Base-by-base conservation (phyloP, 2,888 invertebrate species). In the Tanaodytes sp. region DNA sequence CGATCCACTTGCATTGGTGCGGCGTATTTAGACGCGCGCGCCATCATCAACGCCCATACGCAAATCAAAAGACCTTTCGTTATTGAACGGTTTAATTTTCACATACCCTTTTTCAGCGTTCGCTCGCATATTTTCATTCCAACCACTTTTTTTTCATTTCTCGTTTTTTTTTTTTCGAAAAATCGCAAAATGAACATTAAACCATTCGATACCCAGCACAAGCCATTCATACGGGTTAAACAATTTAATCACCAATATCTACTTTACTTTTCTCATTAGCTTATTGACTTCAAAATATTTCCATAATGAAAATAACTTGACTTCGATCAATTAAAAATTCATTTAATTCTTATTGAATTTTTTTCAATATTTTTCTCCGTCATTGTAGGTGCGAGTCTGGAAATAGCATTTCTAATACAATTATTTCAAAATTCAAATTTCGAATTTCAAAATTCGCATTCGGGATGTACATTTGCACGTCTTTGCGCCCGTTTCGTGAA, bases 1-100 rank as follows among this genome's bases (percentile, higher is more conserved):
- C 77, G 72, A 76, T 77, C 73, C 75, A 46, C 57, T 73, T 70
- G 59, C 73, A 73, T 77, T 78, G 77, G 76, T 76, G 76, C 68
- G 45, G 43, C 58, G 55, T 55, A 43, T 46, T 59, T 59, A 33
- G 45, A 52, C 57, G 42, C 37, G 48, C 43, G 16, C 69, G 45
- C 55, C 62, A 31, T 57, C 68, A 63, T 62, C 61, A 55, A 18
- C 51, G 52, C 62, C 57, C 57, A 70, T 58, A 42, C 57, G 27
- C 43, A 42, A 65, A 58, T 70, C 65, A 49, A 62, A 64, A 62
- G 70, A 49, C 46, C 61, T 59, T 64, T 61, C 62, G 54, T 55
- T 49, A 64, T 55, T 58, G 59, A 69, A 69, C 64, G 67, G 40
- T 68, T 68, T 64, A 64, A 59, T 69, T 69, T 64, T 54, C 43